phyloP scores from a whole-genome alignment of 2,113 vertebrate species.

The Polypterus senegalus region DNA sequence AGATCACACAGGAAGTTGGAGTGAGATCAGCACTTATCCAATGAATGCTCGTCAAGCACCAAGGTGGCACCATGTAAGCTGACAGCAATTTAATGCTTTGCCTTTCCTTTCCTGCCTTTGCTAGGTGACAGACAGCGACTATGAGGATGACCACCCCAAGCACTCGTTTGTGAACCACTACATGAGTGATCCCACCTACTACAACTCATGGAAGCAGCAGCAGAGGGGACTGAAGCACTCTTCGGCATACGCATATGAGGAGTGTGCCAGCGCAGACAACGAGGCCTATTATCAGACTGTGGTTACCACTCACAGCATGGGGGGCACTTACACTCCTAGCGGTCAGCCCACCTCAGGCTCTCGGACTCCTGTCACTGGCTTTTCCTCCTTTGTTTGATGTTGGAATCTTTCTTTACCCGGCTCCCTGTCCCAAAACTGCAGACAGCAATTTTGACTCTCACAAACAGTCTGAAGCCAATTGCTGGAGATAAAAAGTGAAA shows the following conservation, averaged over 20 bases:
- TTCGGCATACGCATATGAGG: conserved; percentile 64
- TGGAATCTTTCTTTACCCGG: too few species aligned
- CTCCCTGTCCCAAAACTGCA: too few species aligned
- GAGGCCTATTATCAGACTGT: conserved; percentile 82
- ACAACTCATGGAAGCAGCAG: conserved; percentile 88
- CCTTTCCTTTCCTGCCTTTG: conserved; percentile 6
- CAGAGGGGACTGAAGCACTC: conserved; percentile 65
- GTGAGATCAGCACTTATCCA: too few species aligned
- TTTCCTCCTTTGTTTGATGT: conserved; percentile 89
- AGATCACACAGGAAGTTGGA: too few species aligned
- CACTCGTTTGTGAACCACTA: conserved; percentile 98
- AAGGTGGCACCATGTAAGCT: too few species aligned
- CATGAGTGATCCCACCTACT: conserved; percentile 94
- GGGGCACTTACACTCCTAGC: conserved; percentile 73
- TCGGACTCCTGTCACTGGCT: conserved; percentile 84
- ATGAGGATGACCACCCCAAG: conserved; percentile 76
- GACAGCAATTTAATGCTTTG: too few species aligned
- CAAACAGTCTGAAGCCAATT: too few species aligned
- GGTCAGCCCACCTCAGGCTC: conserved; percentile 69
- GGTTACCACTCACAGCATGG: conserved; percentile 86
- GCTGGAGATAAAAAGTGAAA: too few species aligned
- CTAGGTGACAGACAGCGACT: conserved; percentile 79
- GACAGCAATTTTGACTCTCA: too few species aligned
- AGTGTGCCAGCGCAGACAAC: conserved; percentile 54
- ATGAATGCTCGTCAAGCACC: too few species aligned